These are phyloP conservation scores for Cantharis nigra DNA, from an alignment of 2,888 invertebrate species.

Conservation along the genomic window DNA sequence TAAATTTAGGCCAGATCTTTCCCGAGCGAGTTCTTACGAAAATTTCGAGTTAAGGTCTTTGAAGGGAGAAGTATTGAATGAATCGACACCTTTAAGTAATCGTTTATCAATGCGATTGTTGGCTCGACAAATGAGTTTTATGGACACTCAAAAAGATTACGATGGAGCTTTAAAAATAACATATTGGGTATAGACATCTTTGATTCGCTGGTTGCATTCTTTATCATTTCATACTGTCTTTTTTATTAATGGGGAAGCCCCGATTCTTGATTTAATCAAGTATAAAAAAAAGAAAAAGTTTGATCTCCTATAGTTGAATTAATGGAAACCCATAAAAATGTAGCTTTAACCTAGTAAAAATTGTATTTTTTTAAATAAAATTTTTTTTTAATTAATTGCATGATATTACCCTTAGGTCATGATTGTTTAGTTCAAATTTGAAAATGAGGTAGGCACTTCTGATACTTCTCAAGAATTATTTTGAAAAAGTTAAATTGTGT, in stretches of 20 bases:
- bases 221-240: neutral
- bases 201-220: no score
- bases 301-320: no score
- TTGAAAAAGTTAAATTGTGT: no score
- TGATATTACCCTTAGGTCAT: no score
- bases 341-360: no score
- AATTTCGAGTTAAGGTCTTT: constrained; percentile 66
- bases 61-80: constrained; percentile 52
- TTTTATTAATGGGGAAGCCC: neutral
- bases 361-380: no score
- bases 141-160: constrained; percentile 80
- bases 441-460: no score
- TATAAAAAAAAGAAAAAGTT: no score
- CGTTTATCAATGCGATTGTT: constrained; percentile 69
- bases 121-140: constrained; percentile 76
- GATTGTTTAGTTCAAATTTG: no score
- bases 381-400: no score
- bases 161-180: constrained; percentile 84
- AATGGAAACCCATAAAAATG: no score
- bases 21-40: constrained; percentile 69
- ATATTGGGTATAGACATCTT: constrained; percentile 77
- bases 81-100: constrained; percentile 56
- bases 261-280: neutral
- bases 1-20: constrained; percentile 57
- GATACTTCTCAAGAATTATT: no score